Conservation (phyloP, 2,888 invertebrate genomes). For the Hirtodrosophila histrioides region DNA sequence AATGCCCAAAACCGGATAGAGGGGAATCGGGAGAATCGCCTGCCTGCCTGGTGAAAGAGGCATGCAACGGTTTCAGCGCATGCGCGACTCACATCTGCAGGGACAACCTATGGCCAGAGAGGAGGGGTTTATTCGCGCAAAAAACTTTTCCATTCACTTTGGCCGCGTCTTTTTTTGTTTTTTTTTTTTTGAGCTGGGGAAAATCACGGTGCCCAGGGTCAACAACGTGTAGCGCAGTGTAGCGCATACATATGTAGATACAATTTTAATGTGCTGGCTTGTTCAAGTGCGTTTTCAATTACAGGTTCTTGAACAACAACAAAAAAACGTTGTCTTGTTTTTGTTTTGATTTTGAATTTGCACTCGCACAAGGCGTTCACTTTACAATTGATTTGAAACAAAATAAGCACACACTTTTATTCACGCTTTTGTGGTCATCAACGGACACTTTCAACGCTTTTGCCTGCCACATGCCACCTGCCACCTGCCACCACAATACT, state of each 20-base stretch:
- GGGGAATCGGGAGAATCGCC: slow-evolving; percentile 11
- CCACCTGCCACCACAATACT: too few species aligned
- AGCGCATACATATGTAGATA: slow-evolving; percentile 12
- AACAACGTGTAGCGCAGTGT: slow-evolving; percentile 44
- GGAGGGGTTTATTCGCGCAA: neutral
- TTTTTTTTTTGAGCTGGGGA: slow-evolving; percentile 23
- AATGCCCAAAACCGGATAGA: slow-evolving; percentile 42
- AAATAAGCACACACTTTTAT: neutral
- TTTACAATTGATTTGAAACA: slow-evolving; percentile 4
- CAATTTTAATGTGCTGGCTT: slow-evolving; percentile 14
- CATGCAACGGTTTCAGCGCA: slow-evolving; percentile 33
- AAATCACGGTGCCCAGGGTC: slow-evolving; percentile 60
- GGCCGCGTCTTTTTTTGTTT: slow-evolving; percentile 6
- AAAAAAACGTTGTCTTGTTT: slow-evolving; percentile 24
- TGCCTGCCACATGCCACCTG: too few species aligned
- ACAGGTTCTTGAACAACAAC: slow-evolving; percentile 65
- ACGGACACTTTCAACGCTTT: too few species aligned
- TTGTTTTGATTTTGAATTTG: slow-evolving; percentile 10
- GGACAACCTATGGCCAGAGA: neutral
- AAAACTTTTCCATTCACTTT: slow-evolving; percentile 49
- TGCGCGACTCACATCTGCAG: slow-evolving; percentile 12
- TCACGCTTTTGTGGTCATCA: too few species aligned
- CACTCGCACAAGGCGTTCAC: slow-evolving; percentile 24
- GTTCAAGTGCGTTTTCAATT: slow-evolving; percentile 59
- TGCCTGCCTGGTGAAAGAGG: slow-evolving; percentile 15